Evolutionary conservation across 2,797 vertebrate genomes (phyloP).

Genomic region (Lutjanus campechanus): DNA sequence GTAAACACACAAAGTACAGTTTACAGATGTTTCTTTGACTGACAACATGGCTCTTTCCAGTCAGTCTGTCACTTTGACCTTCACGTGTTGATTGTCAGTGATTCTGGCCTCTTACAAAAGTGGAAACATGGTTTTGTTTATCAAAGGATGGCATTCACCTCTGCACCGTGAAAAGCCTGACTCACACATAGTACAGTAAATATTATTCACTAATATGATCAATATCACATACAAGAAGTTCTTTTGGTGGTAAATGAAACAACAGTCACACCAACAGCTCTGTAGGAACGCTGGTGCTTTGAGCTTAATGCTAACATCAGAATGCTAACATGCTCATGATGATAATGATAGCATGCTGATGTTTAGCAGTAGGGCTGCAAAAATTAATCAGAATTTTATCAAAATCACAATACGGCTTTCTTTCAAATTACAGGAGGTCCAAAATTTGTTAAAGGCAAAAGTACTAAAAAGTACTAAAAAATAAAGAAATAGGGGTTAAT

Average conservation of each 20-base stretch:
- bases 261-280: too few species aligned
- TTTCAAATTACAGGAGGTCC: too few species aligned
- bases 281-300: background rate
- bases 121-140: constrained; percentile 38
- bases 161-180: constrained; percentile 32
- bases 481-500: too few species aligned
- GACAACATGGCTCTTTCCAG: background rate
- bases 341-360: background rate
- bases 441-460: too few species aligned
- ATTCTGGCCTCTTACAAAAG: constrained; percentile 15
- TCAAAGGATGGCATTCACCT: constrained; percentile 50
- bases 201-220: constrained; percentile 32
- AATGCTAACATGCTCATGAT: too few species aligned
- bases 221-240: constrained; percentile 17
- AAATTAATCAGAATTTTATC: too few species aligned
- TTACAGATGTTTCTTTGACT: background rate
- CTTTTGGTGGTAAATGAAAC: background rate
- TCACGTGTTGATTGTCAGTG: constrained; percentile 6
- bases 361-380: background rate
- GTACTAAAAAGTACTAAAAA: too few species aligned
- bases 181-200: constrained; percentile 27
- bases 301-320: background rate
- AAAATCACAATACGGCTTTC: too few species aligned
- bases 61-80: constrained; percentile 3
- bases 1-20: background rate